Evolutionary conservation across 2,113 vertebrate genomes (phyloP), one percentile per base, ranked within the genome.

Genomic region (Ceyx melanurus): DNA sequence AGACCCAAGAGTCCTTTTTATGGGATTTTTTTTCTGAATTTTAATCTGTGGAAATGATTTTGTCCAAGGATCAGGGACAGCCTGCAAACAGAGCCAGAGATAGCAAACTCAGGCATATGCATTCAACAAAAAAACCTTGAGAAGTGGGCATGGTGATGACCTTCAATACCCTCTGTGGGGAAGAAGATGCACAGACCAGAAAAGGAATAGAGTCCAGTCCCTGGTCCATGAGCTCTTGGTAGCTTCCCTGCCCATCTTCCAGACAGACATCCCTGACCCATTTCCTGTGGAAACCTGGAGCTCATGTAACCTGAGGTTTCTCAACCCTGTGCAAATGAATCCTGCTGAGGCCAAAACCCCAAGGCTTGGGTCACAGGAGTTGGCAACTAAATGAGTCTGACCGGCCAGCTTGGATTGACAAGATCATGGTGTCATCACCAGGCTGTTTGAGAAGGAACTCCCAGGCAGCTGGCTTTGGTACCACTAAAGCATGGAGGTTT

Each of bases 71-170:
- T 61, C 50, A 70, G 56, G 54, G 42, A 74, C 8, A 80, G 13
- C n/a, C 64, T 79, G 40, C 25, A 45, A 25, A n/a, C 53, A 62
- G 48, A 92, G 60, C 23, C 60, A 92, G 37, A 57, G 54, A 48
- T 0, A 58, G 45, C 17, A 68, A 90, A 90, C 19, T 7, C 67
- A 85, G 64, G 67, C 3, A n/a, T 15, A 56, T 9, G 8, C 13
- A 33, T n/a, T 84, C 21, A 60, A 51, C 3, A 6, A 68, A 79
- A 86, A 35, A n/a, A 3, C 29, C 67, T 35, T 85, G 67, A 57
- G 40, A 79, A 64, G 9, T 23, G 15, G 20, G 22, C 23, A 29
- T 40, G 11, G 35, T 0, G 0, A 29, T 56, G 45, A 35, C 15
- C 28, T 75, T 51, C 61, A 65, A 2, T 50, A 37, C 10, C 33